These are phyloP conservation scores for Petrocephalus sullivani DNA, from an alignment of 2,797 vertebrate species.

Conservation along the genomic window DNA sequence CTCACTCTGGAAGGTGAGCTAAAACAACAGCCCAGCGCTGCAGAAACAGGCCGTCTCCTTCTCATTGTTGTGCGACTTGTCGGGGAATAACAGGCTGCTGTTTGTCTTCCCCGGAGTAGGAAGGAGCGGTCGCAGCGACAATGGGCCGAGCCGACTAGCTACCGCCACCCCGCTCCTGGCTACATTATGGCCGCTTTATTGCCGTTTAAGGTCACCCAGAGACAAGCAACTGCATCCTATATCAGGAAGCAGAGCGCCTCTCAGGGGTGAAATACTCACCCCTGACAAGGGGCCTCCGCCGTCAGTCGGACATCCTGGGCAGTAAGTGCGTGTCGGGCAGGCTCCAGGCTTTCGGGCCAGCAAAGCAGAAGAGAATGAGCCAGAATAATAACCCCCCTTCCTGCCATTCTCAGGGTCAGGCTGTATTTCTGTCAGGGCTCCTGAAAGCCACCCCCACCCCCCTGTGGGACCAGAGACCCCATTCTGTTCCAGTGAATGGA, in stretches of 20 bases:
- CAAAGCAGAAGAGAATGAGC: conserved; percentile 58
- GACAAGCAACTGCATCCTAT: conserved; percentile 85
- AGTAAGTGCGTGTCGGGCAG: conserved; percentile 67
- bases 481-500: conserved; percentile 26
- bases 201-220: conserved; percentile 76
- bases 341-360: conserved; percentile 68
- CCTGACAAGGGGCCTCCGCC: conserved; percentile 56
- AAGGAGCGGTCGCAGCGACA: conserved; percentile 29
- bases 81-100: conserved; percentile 33
- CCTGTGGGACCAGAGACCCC: conserved; percentile 29
- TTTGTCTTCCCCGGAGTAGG: conserved; percentile 38
- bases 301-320: conserved; percentile 77
- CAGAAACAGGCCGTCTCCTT: conserved; percentile 32
- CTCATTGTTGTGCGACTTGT: conserved; percentile 38
- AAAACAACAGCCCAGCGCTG: conserved; percentile 30
- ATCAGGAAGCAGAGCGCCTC: conserved; percentile 75
- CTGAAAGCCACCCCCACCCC: conserved; percentile 42
- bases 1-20: conserved; percentile 27
- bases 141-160: conserved; percentile 33
- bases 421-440: conserved; percentile 63
- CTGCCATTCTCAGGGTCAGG: conserved; percentile 74
- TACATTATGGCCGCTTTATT: conserved; percentile 80
- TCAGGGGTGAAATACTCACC: conserved; percentile 75
- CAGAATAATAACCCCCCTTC: conserved; percentile 74
- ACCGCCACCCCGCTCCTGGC: conserved; percentile 53